These are phyloP conservation scores for Poicephalus meyeri DNA, from an alignment of 2,113 vertebrate genomes.

Conservation along the genomic window DNA sequence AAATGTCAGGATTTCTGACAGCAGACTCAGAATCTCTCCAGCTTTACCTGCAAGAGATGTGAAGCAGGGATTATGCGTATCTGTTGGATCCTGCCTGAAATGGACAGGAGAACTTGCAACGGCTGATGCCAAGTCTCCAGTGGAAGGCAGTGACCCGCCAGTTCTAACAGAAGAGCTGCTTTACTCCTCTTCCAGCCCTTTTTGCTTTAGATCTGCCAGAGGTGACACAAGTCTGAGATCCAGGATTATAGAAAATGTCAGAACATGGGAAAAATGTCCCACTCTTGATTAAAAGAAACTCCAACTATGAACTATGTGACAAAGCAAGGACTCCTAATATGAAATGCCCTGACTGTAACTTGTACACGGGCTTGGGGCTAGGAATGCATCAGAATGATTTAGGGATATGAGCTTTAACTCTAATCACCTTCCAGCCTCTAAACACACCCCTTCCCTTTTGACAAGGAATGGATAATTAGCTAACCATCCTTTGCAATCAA, in stretches of 20 bases:
- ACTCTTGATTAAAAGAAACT: background rate
- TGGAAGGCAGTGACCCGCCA: background rate
- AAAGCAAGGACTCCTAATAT: background rate
- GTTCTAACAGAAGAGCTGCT: background rate
- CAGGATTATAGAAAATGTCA: background rate
- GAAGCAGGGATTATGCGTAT: background rate
- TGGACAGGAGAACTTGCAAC: background rate
- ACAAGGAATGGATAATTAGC: background rate
- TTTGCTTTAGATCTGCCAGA: background rate
- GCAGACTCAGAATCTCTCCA: background rate
- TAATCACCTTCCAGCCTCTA: background rate
- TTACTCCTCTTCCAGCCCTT: background rate
- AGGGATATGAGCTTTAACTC: background rate
- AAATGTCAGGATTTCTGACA: background rate
- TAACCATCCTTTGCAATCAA: slow-evolving; percentile 93
- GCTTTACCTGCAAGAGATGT: background rate
- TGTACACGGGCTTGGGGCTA: background rate
- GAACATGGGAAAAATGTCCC: background rate
- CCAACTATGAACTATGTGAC: background rate
- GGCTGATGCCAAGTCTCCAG: background rate
- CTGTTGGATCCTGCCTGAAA: background rate
- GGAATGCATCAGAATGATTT: background rate
- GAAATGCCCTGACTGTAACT: background rate
- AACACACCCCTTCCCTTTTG: background rate
- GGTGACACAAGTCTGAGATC: background rate